phyloP scores from a whole-genome alignment of 2,113 vertebrate genomes.

The Pogonocichla stellata region DNA sequence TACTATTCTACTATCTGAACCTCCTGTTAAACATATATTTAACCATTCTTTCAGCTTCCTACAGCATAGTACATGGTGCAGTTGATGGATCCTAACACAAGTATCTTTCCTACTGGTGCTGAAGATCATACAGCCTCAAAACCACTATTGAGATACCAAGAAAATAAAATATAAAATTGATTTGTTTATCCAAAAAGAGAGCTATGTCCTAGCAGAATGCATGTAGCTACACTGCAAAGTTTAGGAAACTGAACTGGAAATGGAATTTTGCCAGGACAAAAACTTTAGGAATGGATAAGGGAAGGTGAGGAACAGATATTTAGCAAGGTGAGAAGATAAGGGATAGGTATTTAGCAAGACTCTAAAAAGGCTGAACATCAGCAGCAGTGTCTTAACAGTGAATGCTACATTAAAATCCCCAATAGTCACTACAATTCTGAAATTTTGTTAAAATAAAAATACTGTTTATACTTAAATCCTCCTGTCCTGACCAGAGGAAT shows the following conservation, averaged over 20 bases:
- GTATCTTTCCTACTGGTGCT: not conserved
- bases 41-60: not conserved
- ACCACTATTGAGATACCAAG: not conserved
- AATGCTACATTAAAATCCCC: not conserved
- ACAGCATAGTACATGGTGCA: not conserved
- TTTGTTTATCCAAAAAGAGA: not conserved
- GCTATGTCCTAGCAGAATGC: not conserved
- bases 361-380: not conserved
- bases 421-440: not conserved
- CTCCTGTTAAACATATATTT: not conserved
- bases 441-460: not conserved
- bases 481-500: not conserved
- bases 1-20: not conserved
- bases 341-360: not conserved
- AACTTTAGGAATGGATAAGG: not conserved
- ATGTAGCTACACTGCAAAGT: rapidly evolving
- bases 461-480: not conserved
- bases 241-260: not conserved
- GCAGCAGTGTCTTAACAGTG: not conserved
- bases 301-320: not conserved
- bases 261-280: not conserved
- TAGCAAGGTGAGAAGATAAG: not conserved
- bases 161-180: not conserved
- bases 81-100: not conserved
- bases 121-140: not conserved